Base-by-base conservation (phyloP, 2,888 invertebrate genomes). In the Sylvicola cinctus region DNA sequence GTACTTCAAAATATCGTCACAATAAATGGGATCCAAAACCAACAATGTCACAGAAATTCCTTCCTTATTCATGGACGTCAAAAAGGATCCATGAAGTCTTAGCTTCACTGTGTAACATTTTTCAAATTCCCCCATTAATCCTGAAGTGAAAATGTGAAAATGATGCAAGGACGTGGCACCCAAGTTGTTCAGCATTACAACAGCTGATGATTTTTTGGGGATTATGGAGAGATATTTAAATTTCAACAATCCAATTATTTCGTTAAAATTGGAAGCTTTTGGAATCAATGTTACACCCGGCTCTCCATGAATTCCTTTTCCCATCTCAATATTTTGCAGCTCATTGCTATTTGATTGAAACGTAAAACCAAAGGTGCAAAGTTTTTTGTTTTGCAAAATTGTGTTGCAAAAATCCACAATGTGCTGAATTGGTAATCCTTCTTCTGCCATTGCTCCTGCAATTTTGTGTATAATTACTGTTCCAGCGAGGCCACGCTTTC, bases 61-160 rank as follows among this genome's bases (percentile, higher is more conserved):
- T 35, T 72, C 68, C 67, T 77, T 78, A 46, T 83, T 74, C 31
- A 84, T 51, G 0, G 83, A 80, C 0, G 83, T 78, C 58, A 81
- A 70, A 40, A 74, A 60, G 41, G 58, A 60, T 0, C 66, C 66
- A 6, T 15, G 8, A 5, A 31, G 16, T 3, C 10, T 14, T n/a
- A 4, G 20, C 8, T 20, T 20, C 8, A 35, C 28, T 15, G 8
- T 16, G n/a, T 23, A 35, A 3, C 46, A 41, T 34, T 54, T 52
- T 4, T 49, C 45, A 13, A 35, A 13, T 23, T 16, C 13, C 7
- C 16, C 16, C 1, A 16, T 7, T 6, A 33, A 30, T 28, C 16
- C 39, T 39, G 27, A 28, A 45, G 29, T 35, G 37, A 84, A 49
- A 39, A 74, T 66, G 2, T 20, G 4, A 20, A 20, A 20, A 8